These are phyloP conservation scores for Orchestes rusci DNA, from an alignment of 2,888 invertebrate species.

Conservation along the genomic window DNA sequence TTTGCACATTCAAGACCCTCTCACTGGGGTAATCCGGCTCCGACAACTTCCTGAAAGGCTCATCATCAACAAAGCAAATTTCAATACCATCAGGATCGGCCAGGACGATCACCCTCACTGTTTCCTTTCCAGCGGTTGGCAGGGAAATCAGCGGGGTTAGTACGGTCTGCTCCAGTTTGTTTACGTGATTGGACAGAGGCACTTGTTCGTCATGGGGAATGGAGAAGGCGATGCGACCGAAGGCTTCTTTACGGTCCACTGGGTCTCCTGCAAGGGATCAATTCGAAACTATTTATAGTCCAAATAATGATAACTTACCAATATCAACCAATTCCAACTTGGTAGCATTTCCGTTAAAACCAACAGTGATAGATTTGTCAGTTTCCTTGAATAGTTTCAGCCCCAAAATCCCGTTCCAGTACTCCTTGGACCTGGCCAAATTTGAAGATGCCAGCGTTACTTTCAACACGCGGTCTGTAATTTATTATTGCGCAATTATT, in stretches of 20 bases:
- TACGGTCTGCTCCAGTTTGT: slow-evolving; percentile 64
- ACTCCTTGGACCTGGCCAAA: slow-evolving; percentile 66
- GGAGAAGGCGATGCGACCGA: slow-evolving; percentile 92
- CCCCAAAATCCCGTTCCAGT: slow-evolving; percentile 76
- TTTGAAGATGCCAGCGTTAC: slow-evolving; percentile 74
- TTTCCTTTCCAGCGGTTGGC: slow-evolving; percentile 95
- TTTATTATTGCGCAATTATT: too few species aligned
- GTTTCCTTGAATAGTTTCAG: slow-evolving; percentile 63
- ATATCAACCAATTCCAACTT: slow-evolving; percentile 70
- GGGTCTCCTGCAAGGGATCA: slow-evolving; percentile 46
- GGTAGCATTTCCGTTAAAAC: slow-evolving; percentile 66
- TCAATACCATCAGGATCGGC: slow-evolving; percentile 97
- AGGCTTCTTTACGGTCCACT: slow-evolving; percentile 81
- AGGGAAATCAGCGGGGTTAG: slow-evolving; percentile 85
- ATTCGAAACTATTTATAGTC: too few species aligned
- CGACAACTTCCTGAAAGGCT: slow-evolving; percentile 81
- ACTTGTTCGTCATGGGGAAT: slow-evolving; percentile 73
- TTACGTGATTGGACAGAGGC: slow-evolving; percentile 66
- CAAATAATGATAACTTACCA: slow-evolving; percentile 47
- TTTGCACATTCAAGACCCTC: slow-evolving; percentile 67
- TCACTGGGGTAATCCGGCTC: slow-evolving; percentile 79
- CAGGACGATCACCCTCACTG: slow-evolving; percentile 91
- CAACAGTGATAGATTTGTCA: slow-evolving; percentile 56
- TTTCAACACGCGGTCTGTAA: slow-evolving; percentile 70
- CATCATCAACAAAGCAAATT: slow-evolving; percentile 97